Conservation (phyloP, 2,888 invertebrate species). For the Caenorhabditis zanzibari region DNA sequence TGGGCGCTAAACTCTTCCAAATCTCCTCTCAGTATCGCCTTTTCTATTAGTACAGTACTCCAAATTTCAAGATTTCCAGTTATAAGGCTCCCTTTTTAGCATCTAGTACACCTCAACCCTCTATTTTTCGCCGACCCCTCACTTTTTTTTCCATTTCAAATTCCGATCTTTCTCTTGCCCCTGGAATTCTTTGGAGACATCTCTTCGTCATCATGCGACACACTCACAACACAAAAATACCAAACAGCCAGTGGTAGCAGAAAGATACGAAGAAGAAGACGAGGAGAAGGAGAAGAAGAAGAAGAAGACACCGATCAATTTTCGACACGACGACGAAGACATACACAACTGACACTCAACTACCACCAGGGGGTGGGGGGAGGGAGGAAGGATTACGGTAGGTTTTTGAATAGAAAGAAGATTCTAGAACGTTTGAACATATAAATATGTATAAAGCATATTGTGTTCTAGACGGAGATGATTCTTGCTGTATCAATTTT, state of each 20-base stretch:
- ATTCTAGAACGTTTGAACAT: background rate
- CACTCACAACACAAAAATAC: constrained; percentile 25
- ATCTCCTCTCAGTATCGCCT: too few species aligned
- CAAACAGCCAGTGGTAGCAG: constrained; percentile 22
- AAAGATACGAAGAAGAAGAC: background rate
- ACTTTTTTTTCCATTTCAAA: background rate
- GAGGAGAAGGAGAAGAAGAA: background rate
- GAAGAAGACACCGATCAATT: constrained; percentile 21
- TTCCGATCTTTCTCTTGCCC: background rate
- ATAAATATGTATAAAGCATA: too few species aligned
- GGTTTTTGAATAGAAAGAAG: background rate
- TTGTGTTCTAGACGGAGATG: too few species aligned
- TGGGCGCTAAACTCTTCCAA: too few species aligned
- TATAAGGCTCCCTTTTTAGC: too few species aligned
- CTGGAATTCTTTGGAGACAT: constrained; percentile 28
- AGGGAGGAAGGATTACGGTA: constrained; percentile 47
- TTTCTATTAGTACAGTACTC: too few species aligned
- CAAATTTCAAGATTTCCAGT: too few species aligned
- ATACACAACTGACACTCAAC: constrained; percentile 58
- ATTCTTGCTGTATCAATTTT: too few species aligned
- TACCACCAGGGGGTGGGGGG: constrained; percentile 35
- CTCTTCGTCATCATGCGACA: constrained; percentile 49
- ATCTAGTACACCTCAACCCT: too few species aligned
- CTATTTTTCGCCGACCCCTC: too few species aligned
- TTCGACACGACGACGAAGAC: constrained; percentile 33